Conservation (phyloP, 2,113 vertebrate genomes). For the Tamias sibiricus region DNA sequence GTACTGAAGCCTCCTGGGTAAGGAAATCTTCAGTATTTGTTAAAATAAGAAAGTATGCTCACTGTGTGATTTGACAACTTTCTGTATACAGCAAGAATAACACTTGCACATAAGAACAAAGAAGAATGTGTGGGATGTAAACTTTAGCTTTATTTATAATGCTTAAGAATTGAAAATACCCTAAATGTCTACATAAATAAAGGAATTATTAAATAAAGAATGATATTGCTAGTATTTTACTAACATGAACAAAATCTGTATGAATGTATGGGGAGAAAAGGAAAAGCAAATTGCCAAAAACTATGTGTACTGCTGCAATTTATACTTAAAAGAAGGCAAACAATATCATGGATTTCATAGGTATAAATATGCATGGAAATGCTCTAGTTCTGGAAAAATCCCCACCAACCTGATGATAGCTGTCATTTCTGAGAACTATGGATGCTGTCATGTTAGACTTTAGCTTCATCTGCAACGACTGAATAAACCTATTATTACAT, state of each 20-base stretch:
- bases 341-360: neutral
- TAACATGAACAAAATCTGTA: neutral
- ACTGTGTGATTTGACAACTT: neutral
- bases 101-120: neutral
- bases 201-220: neutral
- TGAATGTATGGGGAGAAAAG: neutral
- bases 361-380: neutral
- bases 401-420: neutral
- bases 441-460: neutral
- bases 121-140: neutral
- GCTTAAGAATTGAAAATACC: neutral
- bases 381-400: neutral
- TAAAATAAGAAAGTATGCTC: neutral
- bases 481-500: neutral
- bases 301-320: neutral
- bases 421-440: neutral
- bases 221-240: neutral
- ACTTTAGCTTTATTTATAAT: neutral
- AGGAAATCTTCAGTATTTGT: neutral
- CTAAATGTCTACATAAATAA: neutral
- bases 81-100: neutral
- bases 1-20: neutral
- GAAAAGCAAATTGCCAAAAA: constrained; percentile 4
- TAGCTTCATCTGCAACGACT: neutral
- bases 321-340: neutral